Percentiles rank a stretch among this genome's conserved stretches.
Conservation (phyloP, 2,113 vertebrate genomes). For the Otocyon megalotis region DNA sequence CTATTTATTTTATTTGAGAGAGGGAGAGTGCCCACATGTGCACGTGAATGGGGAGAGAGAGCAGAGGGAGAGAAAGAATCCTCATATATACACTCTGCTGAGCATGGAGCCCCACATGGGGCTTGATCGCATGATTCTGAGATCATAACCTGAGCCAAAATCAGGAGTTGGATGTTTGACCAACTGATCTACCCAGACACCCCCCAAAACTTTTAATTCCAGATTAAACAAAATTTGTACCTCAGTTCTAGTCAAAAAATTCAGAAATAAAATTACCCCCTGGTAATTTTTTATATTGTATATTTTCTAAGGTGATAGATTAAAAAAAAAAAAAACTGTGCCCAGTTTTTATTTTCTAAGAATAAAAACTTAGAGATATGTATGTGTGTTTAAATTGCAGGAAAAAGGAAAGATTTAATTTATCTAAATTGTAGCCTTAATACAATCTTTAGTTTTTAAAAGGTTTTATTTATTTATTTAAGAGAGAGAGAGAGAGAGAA, state of each 20-base stretch:
- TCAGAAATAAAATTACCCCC: background rate
- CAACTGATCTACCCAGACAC: no score
- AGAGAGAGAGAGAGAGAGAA: no score
- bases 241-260: background rate
- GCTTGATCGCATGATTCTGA: no score
- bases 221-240: conserved; percentile 13
- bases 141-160: no score
- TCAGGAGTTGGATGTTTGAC: no score
- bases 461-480: no score
- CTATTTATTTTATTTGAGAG: background rate
- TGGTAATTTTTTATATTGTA: background rate
- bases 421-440: background rate
- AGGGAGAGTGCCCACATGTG: background rate
- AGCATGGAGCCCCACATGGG: no score
- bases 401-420: background rate
- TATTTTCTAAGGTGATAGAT: background rate
- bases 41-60: background rate
- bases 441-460: no score
- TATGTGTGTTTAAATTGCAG: background rate
- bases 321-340: no score
- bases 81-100: no score
- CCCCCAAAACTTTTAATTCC: background rate
- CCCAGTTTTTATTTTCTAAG: background rate
- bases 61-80: background rate
- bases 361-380: background rate